Base-by-base conservation (phyloP, 2,888 invertebrate genomes). In the Chesias legatella region DNA sequence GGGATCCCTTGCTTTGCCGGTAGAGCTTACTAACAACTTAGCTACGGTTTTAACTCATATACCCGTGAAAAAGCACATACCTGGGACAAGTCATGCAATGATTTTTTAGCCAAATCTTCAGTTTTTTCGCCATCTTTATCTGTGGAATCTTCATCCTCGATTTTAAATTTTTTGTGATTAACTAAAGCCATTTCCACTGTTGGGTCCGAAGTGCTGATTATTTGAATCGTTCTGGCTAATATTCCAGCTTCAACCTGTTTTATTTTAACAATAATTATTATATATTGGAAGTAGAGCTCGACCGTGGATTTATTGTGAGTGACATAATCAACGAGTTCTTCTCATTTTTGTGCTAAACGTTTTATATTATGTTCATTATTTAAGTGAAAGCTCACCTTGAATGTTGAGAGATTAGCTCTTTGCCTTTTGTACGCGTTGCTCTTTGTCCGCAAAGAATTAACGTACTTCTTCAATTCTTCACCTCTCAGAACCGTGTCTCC, bases 381-480 rank as follows among this genome's bases (percentile, higher is more conserved):
- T 33, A 46, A 48, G 50, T 46, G 40, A 44, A 46, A 43, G 48
- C 48, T 47, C 36, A 88, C 89, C 79, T 92, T 91, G 41, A 95
- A 80, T 33, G 93, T 92, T 5, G 94, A 92, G 53, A 95, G 81
- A 72, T 95, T 94, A 31, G 92, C 90, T 60, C 94, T 89, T 69
- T 94, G 94, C 66, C 94, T 91, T 81, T 96, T 96, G 76, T 96
- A 96, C 6, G 93, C 83, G 5, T 93, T 92, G 66, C 94, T 95
- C 70, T 95, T 94, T 33, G 93, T 92, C 42, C 96, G 90, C 47
- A 97, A 80, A 54, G 94, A 92, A 63, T 92, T 93, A 8, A 97
- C 94, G 74, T 96, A 96, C 55, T 92, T 91, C 75, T 96, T 95
- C 67, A 96, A 91, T 80, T 96, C 95, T 48, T 95, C 95, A 13